Conservation (phyloP, 2,888 invertebrate species). For the Tetanocera ferruginea region DNA sequence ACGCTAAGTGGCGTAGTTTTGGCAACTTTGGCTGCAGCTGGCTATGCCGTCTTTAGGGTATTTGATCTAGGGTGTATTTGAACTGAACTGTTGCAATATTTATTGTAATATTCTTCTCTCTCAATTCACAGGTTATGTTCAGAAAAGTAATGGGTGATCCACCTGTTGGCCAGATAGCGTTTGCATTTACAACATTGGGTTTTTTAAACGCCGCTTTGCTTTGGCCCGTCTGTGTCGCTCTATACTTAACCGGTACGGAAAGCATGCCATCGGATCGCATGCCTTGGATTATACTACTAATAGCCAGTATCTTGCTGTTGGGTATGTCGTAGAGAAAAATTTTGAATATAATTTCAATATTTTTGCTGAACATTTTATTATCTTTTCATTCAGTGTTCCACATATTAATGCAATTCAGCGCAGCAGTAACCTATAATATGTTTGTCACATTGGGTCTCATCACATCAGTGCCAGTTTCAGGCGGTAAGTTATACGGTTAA, state of each 20-base stretch:
- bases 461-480: conserved; percentile 93
- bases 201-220: conserved; percentile 87
- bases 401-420: conserved; percentile 93
- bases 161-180: conserved; percentile 90
- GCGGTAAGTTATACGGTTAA: conserved; percentile 84
- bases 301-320: conserved; percentile 84
- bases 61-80: conserved; percentile 36
- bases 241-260: conserved; percentile 90
- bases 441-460: conserved; percentile 95
- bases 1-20: conserved; percentile 92
- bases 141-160: conserved; percentile 95
- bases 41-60: conserved; percentile 95
- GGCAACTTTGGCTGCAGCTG: conserved; percentile 90
- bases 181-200: conserved; percentile 93
- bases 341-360: not conserved
- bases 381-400: conserved; percentile 82
- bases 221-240: conserved; percentile 91
- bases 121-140: conserved; percentile 82
- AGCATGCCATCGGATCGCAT: conserved; percentile 84
- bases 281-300: conserved; percentile 89
- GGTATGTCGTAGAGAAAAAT: conserved; percentile 72
- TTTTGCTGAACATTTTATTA: not conserved
- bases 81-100: conserved; percentile 16
- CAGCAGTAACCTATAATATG: conserved; percentile 92
- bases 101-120: conserved; percentile 48